Evolutionary conservation across 2,888 invertebrate species (phyloP).

Genomic region (Sylvicola fuscatus): DNA sequence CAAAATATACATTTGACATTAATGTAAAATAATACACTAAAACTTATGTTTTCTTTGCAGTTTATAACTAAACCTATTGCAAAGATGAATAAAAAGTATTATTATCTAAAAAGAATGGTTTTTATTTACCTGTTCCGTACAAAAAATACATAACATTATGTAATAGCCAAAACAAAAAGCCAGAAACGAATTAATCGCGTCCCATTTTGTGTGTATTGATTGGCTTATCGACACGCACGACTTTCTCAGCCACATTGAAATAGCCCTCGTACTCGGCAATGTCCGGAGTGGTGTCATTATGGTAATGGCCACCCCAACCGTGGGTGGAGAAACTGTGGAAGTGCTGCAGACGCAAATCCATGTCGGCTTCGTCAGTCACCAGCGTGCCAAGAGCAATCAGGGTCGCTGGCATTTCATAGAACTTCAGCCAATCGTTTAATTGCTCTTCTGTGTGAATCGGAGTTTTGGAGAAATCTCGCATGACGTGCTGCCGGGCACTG

Average conservation of each 20-base stretch:
- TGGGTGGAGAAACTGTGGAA: conserved; percentile 80
- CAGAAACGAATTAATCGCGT: conserved; percentile 37
- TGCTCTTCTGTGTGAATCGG: conserved; percentile 52
- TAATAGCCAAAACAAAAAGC: too few species aligned
- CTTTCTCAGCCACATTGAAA: conserved; percentile 54
- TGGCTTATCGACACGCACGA: conserved; percentile 60
- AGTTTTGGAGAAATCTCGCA: conserved; percentile 75
- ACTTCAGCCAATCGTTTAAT: conserved; percentile 75
- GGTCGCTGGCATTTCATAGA: conserved; percentile 78
- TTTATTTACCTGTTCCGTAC: too few species aligned
- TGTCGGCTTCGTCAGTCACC: conserved; percentile 61
- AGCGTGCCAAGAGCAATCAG: conserved; percentile 74
- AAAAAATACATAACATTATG: too few species aligned
- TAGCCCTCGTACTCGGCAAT: conserved; percentile 78
- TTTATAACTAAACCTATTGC: too few species aligned
- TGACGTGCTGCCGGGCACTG: conserved; percentile 76
- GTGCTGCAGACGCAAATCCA: conserved; percentile 85
- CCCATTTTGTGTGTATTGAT: conserved; percentile 42
- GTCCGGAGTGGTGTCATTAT: conserved; percentile 81
- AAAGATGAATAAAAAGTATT: too few species aligned
- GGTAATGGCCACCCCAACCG: conserved; percentile 89
- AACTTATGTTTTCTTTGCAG: too few species aligned
- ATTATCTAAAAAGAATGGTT: too few species aligned
- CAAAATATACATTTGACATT: too few species aligned
- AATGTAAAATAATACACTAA: too few species aligned